A percentile compares a stretch with the other conserved stretches of the same genome.
phyloP scores from a whole-genome alignment of 37 sponge, comb jelly and placozoan genomes.

The Cladorhizidae sp. region DNA sequence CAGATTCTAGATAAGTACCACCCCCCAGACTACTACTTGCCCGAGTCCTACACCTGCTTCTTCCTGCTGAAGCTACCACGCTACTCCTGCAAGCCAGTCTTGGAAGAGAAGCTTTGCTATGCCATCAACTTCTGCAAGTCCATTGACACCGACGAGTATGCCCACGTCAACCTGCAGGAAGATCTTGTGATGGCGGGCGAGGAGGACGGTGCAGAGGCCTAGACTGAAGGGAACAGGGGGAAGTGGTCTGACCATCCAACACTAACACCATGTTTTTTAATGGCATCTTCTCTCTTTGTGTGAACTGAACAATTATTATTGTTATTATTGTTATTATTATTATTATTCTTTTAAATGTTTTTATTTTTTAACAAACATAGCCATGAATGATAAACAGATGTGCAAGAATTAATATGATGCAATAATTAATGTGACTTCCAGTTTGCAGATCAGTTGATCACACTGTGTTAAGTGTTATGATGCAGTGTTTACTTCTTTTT shows the following conservation, averaged over 20 bases:
- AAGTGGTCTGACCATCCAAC: background rate
- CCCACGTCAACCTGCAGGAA: conserved; percentile 76
- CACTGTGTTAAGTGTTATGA: no score
- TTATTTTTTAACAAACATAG: no score
- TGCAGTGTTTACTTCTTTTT: background rate
- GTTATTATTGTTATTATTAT: background rate
- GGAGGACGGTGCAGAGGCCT: background rate
- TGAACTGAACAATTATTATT: background rate
- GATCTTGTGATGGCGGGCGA: conserved; percentile 32
- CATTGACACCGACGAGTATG: conserved; percentile 97
- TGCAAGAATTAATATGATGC: no score
- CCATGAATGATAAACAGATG: no score
- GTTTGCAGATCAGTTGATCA: no score
- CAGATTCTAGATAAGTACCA: conserved; percentile 91
- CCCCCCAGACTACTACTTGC: conserved; percentile 92
- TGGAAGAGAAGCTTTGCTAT: conserved; percentile 91
- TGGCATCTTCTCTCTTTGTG: background rate
- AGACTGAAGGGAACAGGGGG: background rate
- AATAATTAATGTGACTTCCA: no score
- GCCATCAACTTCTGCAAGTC: conserved; percentile 98
- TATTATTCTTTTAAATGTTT: conserved; percentile 1
- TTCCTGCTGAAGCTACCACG: conserved; percentile 95
- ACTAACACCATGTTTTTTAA: background rate
- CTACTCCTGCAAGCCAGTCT: conserved; percentile 90
- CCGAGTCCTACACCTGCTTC: conserved; percentile 98